Percentiles rank a stretch among this genome's conserved stretches.
Conservation (phyloP, 2,888 invertebrate genomes). For the Nemoura dubitans region DNA sequence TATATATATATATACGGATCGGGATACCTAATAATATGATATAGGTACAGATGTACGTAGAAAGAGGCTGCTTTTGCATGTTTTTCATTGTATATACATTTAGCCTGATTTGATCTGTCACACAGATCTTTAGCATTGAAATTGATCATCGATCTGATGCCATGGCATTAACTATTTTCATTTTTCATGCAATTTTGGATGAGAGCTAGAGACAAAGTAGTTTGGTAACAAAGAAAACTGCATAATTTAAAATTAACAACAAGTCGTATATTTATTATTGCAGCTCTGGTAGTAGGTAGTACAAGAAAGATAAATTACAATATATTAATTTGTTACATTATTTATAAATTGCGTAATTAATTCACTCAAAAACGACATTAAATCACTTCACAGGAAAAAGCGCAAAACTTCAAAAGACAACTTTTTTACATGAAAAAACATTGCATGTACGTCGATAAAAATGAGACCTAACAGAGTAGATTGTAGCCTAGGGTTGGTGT, state of each 20-base stretch:
- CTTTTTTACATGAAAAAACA: background rate
- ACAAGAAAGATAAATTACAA: conserved; percentile 9
- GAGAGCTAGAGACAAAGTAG: background rate
- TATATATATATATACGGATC: no score
- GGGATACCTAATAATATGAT: no score
- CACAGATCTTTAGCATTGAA: background rate
- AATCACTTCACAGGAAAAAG: background rate
- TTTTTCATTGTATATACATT: no score
- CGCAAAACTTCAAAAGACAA: conserved; percentile 4
- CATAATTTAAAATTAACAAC: conserved; percentile 14
- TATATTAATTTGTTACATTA: background rate
- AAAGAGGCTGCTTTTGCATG: no score
- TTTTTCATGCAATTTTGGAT: background rate
- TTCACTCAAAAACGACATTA: conserved; percentile 8
- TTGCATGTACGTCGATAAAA: background rate
- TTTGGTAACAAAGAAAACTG: background rate
- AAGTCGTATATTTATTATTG: conserved; percentile 23
- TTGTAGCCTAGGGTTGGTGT: conserved; percentile 19
- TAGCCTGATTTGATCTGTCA: background rate
- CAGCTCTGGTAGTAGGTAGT: conserved; percentile 9
- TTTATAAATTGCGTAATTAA: background rate
- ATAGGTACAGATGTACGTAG: no score
- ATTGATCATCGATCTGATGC: background rate
- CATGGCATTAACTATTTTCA: background rate
- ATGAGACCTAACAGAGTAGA: background rate